A percentile compares a stretch with the other conserved stretches of the same genome.
phyloP scores from a whole-genome alignment of 2,797 vertebrate species.

The Pteropus rufus region DNA sequence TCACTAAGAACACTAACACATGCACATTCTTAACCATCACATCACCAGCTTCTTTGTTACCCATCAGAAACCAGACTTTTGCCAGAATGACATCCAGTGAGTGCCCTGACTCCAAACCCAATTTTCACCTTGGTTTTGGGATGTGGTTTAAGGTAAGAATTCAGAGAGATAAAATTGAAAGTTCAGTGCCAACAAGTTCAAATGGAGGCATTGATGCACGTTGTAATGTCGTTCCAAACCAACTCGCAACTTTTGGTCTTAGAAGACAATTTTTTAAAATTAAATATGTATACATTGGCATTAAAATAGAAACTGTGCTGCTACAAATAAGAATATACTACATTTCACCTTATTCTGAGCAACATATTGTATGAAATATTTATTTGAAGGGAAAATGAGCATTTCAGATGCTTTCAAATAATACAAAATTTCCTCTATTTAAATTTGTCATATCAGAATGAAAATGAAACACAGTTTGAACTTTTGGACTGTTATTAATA shows the following conservation, averaged over 20 bases:
- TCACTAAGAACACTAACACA: background rate
- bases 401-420: background rate
- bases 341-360: background rate
- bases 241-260: background rate
- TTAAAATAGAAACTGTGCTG: background rate
- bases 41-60: slow-evolving; percentile 76
- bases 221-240: background rate
- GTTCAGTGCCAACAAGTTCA: slow-evolving; percentile 21
- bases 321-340: background rate
- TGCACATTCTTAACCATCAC: background rate
- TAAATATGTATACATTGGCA: background rate
- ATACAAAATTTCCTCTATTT: background rate
- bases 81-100: slow-evolving; percentile 81
- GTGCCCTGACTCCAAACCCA: slow-evolving; percentile 75
- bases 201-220: slow-evolving; percentile 33
- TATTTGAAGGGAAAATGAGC: background rate
- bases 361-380: background rate
- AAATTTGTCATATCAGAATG: background rate
- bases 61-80: slow-evolving; percentile 78
- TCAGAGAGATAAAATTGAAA: slow-evolving; percentile 28
- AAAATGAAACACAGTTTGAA: background rate
- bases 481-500: background rate
- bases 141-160: slow-evolving; percentile 39
- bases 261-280: background rate
- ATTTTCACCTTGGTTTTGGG: slow-evolving; percentile 67